phyloP scores from a whole-genome alignment of 37 sponge, comb jelly and placozoan genomes.

The Dysidea cf. avara region DNA sequence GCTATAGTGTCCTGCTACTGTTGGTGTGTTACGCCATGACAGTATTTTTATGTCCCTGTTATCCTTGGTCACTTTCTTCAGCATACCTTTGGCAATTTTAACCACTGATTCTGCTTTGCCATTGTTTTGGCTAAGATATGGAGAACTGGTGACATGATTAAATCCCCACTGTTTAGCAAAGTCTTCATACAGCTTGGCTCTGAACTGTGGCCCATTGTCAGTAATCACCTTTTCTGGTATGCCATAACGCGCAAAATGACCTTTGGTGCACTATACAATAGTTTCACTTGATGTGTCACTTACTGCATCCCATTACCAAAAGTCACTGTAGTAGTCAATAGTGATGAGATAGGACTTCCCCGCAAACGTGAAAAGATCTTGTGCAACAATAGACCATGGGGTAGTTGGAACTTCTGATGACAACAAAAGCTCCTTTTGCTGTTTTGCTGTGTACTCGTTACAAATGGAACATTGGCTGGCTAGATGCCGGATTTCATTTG shows the following conservation, averaged over 20 bases:
- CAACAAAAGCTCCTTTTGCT: neutral
- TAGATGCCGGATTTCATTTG: too few relatives aligned
- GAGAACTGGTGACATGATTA: conserved; percentile 1
- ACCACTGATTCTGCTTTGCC: conserved; percentile 1
- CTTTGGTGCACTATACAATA: neutral
- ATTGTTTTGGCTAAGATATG: neutral
- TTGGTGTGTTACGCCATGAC: too few relatives aligned
- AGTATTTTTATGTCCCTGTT: too few relatives aligned
- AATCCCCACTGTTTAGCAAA: conserved; percentile 18
- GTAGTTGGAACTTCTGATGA: neutral
- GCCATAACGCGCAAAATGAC: conserved; percentile 3
- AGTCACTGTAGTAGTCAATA: neutral
- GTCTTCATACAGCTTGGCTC: too few relatives aligned
- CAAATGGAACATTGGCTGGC: too few relatives aligned
- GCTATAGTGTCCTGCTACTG: too few relatives aligned
- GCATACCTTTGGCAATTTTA: too few relatives aligned
- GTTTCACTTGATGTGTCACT: conserved; percentile 6
- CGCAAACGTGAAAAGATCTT: neutral
- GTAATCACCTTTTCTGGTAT: neutral
- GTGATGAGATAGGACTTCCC: neutral
- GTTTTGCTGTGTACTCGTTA: too few relatives aligned
- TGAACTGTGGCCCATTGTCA: too few relatives aligned
- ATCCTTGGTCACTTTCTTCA: too few relatives aligned
- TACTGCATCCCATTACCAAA: neutral
- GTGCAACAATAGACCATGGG: conserved; percentile 2